phyloP scores from a whole-genome alignment of 2,888 invertebrate species.

The Plutella xylostella region DNA sequence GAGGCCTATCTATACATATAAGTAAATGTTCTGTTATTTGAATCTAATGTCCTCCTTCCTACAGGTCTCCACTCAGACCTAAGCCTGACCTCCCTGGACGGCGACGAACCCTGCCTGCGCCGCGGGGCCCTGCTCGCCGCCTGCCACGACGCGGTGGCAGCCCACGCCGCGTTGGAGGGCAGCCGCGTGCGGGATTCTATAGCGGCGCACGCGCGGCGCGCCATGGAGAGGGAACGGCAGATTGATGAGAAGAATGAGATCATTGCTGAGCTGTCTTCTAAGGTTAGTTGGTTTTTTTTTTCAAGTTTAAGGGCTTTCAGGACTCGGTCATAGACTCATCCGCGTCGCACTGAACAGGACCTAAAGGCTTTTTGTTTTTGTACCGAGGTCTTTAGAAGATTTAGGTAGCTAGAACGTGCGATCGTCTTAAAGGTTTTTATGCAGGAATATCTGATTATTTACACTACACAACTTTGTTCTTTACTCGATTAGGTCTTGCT shows the following conservation, averaged over 20 bases:
- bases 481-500: too few relatives aligned
- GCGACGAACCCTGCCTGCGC: slow-evolving; percentile 66
- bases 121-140: slow-evolving; percentile 76
- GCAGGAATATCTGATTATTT: too few relatives aligned
- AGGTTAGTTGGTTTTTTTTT: slow-evolving; percentile 74
- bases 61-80: slow-evolving; percentile 77
- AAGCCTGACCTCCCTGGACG: slow-evolving; percentile 72
- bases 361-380: too few relatives aligned
- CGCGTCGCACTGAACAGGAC: too few relatives aligned
- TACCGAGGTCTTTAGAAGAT: too few relatives aligned
- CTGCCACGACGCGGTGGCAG: slow-evolving; percentile 79
- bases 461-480: too few relatives aligned
- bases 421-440: too few relatives aligned
- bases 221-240: slow-evolving; percentile 83
- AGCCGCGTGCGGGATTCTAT: slow-evolving; percentile 81
- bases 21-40: too few relatives aligned
- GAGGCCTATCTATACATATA: too few relatives aligned
- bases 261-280: slow-evolving; percentile 83
- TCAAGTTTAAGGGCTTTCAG: too few relatives aligned
- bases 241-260: slow-evolving; percentile 83
- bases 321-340: too few relatives aligned
- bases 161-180: slow-evolving; percentile 80
- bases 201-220: slow-evolving; percentile 80
- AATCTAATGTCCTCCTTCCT: slow-evolving; percentile 13
- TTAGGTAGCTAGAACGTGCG: too few relatives aligned